Percentiles rank a stretch among this genome's conserved stretches.
These are phyloP conservation scores for Garra rufa DNA, from an alignment of 2,113 vertebrate species.

Conservation along the genomic window DNA sequence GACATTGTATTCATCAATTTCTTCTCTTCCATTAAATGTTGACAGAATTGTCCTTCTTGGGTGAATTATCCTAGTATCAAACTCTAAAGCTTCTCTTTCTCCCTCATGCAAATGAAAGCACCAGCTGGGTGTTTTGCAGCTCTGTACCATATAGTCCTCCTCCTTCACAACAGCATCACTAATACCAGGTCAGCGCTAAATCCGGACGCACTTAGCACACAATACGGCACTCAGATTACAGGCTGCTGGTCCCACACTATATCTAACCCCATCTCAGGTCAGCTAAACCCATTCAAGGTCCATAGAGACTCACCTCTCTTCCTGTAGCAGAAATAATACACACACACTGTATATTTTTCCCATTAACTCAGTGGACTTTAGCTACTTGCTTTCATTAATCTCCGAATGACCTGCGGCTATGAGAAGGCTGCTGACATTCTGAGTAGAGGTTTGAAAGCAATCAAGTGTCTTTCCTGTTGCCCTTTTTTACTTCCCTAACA, in stretches of 20 bases:
- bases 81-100: background rate
- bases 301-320: slow-evolving; percentile 29
- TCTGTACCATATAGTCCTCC: background rate
- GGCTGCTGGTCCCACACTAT: slow-evolving; percentile 8
- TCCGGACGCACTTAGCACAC: slow-evolving; percentile 36
- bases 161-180: background rate
- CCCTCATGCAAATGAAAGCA: background rate
- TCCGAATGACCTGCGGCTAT: slow-evolving; percentile 37
- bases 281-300: slow-evolving; percentile 23
- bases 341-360: slow-evolving; percentile 8
- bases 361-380: slow-evolving; percentile 25
- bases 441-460: slow-evolving; percentile 49
- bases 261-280: slow-evolving; percentile 17
- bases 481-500: slow-evolving; percentile 37
- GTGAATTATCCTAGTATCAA: background rate
- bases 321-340: background rate
- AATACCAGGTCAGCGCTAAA: slow-evolving; percentile 27
- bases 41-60: background rate
- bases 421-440: slow-evolving; percentile 40
- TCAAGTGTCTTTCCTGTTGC: slow-evolving; percentile 42
- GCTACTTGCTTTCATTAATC: slow-evolving; percentile 40
- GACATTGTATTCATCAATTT: too few species aligned
- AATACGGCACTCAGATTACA: slow-evolving; percentile 21
- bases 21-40: background rate
- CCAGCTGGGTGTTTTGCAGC: background rate